Evolutionary conservation across 2,888 invertebrate species (phyloP), one percentile per base, ranked within the genome.

Genomic region (Acronicta psi): DNA sequence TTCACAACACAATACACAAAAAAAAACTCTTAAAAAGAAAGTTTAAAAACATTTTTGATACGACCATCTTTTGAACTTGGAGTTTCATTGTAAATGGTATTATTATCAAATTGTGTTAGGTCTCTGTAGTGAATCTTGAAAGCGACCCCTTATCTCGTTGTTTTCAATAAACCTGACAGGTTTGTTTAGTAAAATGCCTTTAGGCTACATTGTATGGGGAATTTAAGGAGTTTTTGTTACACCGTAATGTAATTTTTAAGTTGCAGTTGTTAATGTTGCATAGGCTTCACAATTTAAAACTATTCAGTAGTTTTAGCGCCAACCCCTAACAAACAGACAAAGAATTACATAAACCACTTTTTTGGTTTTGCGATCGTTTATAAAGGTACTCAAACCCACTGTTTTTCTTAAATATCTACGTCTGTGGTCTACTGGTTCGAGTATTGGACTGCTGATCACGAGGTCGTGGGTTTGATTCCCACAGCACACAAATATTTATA

Each of bases 121-220:
- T 17, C 1, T 38, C 38, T 51, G 41, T n/a, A n/a, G n/a, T 42
- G 41, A n/a, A 23, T 7, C 9, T 13, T 44, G 43, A 43, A 43
- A 25, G 43, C 41, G 46, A 36, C 20, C 61, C 25, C 47, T 73
- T 73, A 69, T 75, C 79, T 67, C 42, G 40, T 46, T 58, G 41
- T 44, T 55, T 69, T 75, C 80, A 71, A 77, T 77, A 70, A 61
- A 54, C 51, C 47, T 60, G 72, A 59, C 77, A 74, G 69, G 69
- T 69, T 59, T 62, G 79, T 69, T 60, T 61, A 63, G 53, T 29
- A 44, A 53, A 59, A 69, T 60, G 41, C 46, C 73, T 64, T 74
- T 81, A 74, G 70, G 74, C 16, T 50, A 56, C 46, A 67, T 71
- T 79, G 73, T 73, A 59, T 46, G 41, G 17, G 40, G 41, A 23